Evolutionary conservation across 2,888 invertebrate species (phyloP).

Genomic region (Oscheius myriophilus): DNA sequence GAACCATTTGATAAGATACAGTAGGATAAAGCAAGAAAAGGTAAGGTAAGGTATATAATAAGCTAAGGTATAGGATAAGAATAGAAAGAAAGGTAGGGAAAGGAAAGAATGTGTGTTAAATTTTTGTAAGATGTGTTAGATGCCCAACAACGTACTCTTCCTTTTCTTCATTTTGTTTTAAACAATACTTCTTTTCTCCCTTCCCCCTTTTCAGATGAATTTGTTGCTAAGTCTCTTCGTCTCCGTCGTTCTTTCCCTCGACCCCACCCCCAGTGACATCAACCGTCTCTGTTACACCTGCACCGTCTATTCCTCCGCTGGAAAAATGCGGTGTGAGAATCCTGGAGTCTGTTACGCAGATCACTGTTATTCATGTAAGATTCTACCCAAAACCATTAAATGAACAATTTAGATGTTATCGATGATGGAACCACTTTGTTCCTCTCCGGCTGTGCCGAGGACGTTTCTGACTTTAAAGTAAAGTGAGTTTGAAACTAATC

Average conservation of each 20-base stretch:
- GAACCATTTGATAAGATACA: too few species aligned
- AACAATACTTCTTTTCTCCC: not conserved
- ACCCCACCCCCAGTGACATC: slow-evolving; percentile 19
- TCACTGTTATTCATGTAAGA: slow-evolving; percentile 24
- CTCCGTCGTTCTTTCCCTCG: not conserved
- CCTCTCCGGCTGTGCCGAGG: slow-evolving; percentile 45
- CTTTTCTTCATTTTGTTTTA: too few species aligned
- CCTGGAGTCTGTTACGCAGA: slow-evolving; percentile 23
- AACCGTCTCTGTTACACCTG: slow-evolving; percentile 20
- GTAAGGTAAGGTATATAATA: too few species aligned
- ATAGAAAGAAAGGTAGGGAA: too few species aligned
- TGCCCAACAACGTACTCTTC: too few species aligned
- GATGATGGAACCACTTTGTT: slow-evolving; percentile 46
- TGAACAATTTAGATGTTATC: slow-evolving; percentile 34
- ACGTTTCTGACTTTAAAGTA: slow-evolving; percentile 40
- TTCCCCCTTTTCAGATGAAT: not conserved
- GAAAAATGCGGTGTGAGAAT: slow-evolving; percentile 24
- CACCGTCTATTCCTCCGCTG: slow-evolving; percentile 20
- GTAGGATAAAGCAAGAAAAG: too few species aligned
- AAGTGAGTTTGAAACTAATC: slow-evolving; percentile 19
- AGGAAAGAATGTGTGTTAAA: too few species aligned
- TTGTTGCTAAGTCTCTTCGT: not conserved
- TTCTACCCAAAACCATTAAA: not conserved
- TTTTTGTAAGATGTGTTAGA: too few species aligned
- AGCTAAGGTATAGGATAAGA: too few species aligned